Percentiles rank a stretch among this genome's conserved stretches.
phyloP scores from a whole-genome alignment of 2,888 invertebrate genomes.

The Pomacea canaliculata region DNA sequence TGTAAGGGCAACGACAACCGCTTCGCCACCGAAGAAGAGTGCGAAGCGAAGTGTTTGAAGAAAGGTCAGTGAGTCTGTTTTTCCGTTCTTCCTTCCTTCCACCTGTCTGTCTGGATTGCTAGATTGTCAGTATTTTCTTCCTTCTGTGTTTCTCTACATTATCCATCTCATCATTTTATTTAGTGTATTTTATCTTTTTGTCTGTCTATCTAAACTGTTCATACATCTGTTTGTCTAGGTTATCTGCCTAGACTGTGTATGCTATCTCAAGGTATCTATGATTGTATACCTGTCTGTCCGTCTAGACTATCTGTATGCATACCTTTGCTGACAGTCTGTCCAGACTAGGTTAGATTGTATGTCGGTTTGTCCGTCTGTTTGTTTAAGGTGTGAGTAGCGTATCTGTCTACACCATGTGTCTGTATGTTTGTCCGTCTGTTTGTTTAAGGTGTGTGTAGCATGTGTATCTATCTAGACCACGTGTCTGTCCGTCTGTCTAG shows the following conservation, averaged over 20 bases:
- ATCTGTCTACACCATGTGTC: not conserved
- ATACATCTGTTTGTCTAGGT: no score
- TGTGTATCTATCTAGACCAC: not conserved
- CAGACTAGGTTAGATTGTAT: no score
- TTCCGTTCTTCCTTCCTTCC: not conserved
- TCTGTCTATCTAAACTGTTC: not conserved
- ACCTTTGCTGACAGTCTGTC: no score
- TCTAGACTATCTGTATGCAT: no score
- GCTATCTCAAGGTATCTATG: no score
- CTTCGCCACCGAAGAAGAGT: constrained; percentile 22
- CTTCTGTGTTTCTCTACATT: not conserved
- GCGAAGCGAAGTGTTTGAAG: constrained; percentile 27
- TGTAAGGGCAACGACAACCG: constrained; percentile 67
- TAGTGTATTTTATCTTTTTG: not conserved
- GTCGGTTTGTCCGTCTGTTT: not conserved
- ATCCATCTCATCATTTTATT: not conserved
- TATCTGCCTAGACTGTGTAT: no score
- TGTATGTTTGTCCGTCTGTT: not conserved
- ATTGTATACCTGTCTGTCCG: no score
- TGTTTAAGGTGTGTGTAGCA: no score
- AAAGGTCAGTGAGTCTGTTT: constrained; percentile 12
- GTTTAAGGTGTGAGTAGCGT: no score
- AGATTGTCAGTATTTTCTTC: not conserved
- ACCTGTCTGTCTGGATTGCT: not conserved
- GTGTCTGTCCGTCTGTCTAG: not conserved